Percentiles rank a stretch among this genome's conserved stretches.
Conservation (phyloP, 2,888 invertebrate genomes). For the Drosophila eohydei region DNA sequence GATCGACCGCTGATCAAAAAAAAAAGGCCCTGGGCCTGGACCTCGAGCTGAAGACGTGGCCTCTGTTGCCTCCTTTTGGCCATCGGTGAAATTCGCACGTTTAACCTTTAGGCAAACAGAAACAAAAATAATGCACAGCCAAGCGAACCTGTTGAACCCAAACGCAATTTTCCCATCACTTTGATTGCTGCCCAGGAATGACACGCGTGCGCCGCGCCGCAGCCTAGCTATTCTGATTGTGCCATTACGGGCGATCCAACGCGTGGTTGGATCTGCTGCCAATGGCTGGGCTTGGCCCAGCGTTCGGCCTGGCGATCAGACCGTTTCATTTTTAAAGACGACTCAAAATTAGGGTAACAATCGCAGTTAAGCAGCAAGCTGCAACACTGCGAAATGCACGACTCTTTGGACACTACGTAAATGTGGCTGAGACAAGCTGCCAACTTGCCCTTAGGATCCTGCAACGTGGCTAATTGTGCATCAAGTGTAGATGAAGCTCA, state of each 20-base stretch:
- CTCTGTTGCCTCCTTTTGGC: constrained; percentile 38
- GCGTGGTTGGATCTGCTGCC: constrained; percentile 70
- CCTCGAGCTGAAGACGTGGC: constrained; percentile 23
- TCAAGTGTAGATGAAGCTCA: neutral
- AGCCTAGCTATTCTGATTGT: constrained; percentile 62
- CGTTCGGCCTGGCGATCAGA: constrained; percentile 38
- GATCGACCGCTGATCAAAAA: constrained; percentile 63
- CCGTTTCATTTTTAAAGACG: constrained; percentile 65
- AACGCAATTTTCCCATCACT: constrained; percentile 83
- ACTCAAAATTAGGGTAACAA: constrained; percentile 75
- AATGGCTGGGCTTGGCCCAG: constrained; percentile 48
- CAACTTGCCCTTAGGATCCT: neutral
- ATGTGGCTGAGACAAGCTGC: neutral
- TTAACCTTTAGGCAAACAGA: constrained; percentile 81
- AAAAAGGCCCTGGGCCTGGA: constrained; percentile 36
- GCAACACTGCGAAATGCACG: neutral
- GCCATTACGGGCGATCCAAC: constrained; percentile 55
- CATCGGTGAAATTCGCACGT: constrained; percentile 82
- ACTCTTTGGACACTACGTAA: constrained; percentile 16
- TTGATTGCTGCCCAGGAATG: constrained; percentile 81
- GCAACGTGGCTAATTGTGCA: neutral
- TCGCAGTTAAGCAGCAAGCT: constrained; percentile 46
- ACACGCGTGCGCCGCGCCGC: constrained; percentile 73
- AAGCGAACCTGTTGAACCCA: constrained; percentile 80
- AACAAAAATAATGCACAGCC: constrained; percentile 59